Percentiles rank a stretch among this genome's conserved stretches.
Evolutionary conservation across 2,113 vertebrate genomes (phyloP).

Genomic region (Pluvianellus socialis): DNA sequence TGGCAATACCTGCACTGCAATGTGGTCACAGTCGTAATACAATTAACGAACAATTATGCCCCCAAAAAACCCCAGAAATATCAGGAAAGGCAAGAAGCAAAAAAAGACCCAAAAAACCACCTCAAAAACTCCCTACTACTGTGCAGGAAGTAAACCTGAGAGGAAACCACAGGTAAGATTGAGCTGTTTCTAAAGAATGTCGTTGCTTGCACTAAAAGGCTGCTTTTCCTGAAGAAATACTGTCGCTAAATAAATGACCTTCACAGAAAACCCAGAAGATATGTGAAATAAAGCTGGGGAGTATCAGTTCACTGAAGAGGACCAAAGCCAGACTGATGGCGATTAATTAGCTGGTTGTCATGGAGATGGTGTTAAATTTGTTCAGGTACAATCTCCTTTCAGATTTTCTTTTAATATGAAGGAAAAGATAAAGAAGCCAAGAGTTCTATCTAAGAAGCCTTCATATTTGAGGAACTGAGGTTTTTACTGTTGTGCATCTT

Average conservation of each 20-base stretch:
- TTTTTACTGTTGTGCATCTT: not conserved
- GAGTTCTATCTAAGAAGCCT: not conserved
- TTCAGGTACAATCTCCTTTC: slow-evolving; percentile 62
- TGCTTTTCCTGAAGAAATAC: not conserved
- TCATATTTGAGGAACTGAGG: not conserved
- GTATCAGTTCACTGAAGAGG: slow-evolving; percentile 47
- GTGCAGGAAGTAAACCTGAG: not conserved
- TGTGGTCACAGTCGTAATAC: not conserved
- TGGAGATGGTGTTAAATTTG: slow-evolving; percentile 64
- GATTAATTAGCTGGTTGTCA: slow-evolving; percentile 71
- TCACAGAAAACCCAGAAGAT: slow-evolving; percentile 31
- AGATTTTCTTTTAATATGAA: slow-evolving; percentile 42
- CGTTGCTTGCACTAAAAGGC: not conserved
- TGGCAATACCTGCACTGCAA: not conserved
- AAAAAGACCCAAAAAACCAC: not conserved
- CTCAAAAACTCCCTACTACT: not conserved
- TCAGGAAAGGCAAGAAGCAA: not conserved
- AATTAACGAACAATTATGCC: not conserved
- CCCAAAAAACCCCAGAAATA: not conserved
- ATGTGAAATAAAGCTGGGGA: slow-evolving; percentile 34
- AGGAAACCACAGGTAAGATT: not conserved
- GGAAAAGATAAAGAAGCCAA: slow-evolving; percentile 17
- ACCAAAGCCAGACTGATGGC: slow-evolving; percentile 47
- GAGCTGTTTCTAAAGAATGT: not conserved
- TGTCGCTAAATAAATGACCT: slow-evolving; percentile 18